Percentiles rank a stretch among this genome's conserved stretches.
Evolutionary conservation across 2,113 vertebrate genomes (phyloP).

Genomic region (Microtus richardsoni): DNA sequence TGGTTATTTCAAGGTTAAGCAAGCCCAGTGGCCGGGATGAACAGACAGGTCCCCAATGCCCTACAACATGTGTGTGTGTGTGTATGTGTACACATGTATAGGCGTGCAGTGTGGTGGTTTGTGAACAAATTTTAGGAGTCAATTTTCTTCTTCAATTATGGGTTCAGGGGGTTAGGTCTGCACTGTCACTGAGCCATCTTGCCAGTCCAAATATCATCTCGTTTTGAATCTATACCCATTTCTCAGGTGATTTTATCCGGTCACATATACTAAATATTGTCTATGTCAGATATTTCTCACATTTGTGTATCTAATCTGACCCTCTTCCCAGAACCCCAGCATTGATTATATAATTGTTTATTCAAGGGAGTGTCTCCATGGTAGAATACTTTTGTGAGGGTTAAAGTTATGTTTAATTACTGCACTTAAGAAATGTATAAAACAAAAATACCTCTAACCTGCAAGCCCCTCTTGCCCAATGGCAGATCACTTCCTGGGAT

Average conservation of each 20-base stretch:
- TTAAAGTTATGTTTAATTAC: background rate
- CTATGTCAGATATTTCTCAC: background rate
- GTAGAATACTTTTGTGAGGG: background rate
- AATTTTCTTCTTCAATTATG: background rate
- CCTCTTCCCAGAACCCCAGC: background rate
- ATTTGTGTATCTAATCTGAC: background rate
- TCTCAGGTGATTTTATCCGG: background rate
- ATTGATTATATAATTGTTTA: background rate
- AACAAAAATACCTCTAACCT: background rate
- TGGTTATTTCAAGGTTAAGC: too few relatives aligned
- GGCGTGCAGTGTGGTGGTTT: background rate
- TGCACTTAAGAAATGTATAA: background rate
- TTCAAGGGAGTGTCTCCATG: background rate
- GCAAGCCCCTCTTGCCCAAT: background rate
- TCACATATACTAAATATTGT: background rate
- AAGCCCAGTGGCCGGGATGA: too few relatives aligned
- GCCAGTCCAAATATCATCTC: background rate
- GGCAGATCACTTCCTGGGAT: background rate
- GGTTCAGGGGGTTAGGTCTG: background rate
- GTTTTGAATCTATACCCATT: background rate
- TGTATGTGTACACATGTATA: fast-evolving
- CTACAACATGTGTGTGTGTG: background rate
- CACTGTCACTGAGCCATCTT: background rate
- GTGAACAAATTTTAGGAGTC: background rate
- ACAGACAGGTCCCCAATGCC: too few relatives aligned